These are phyloP conservation scores for Drosophila prostipennis DNA, from an alignment of 2,888 invertebrate genomes.

Conservation along the genomic window DNA sequence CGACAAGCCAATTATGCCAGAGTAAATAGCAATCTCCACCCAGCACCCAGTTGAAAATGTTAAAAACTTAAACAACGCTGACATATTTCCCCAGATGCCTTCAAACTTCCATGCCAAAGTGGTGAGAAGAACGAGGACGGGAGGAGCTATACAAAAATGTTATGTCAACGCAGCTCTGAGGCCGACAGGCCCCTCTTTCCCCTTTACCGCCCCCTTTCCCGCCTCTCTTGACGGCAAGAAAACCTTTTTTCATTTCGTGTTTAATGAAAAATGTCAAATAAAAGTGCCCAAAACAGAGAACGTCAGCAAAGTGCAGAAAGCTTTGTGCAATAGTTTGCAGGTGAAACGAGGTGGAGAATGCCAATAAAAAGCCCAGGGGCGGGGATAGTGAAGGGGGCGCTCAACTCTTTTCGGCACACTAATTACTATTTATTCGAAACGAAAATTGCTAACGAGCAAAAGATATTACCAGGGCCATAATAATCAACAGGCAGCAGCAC, in stretches of 20 bases:
- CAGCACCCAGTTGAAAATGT: constrained; percentile 57
- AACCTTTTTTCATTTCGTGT: constrained; percentile 74
- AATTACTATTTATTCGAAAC: constrained; percentile 79
- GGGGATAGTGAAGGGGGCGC: neutral
- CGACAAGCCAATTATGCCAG: constrained; percentile 68
- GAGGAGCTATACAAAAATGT: constrained; percentile 64
- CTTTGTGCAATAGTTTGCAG: constrained; percentile 74
- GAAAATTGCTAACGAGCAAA: constrained; percentile 79
- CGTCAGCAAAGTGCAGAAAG: constrained; percentile 67
- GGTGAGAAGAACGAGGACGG: constrained; percentile 5
- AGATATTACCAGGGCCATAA: constrained; percentile 72
- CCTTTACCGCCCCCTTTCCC: neutral
- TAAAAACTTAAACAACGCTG: constrained; percentile 78
- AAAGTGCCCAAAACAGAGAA: constrained; percentile 74
- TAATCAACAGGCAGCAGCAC: constrained; percentile 55
- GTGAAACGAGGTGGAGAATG: constrained; percentile 18
- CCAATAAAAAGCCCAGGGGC: constrained; percentile 12
- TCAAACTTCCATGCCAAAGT: constrained; percentile 68
- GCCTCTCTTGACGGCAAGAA: constrained; percentile 29
- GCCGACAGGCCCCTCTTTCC: constrained; percentile 5
- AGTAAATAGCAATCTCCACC: constrained; percentile 69
- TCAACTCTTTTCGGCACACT: constrained; percentile 70
- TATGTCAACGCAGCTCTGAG: constrained; percentile 69
- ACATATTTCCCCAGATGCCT: constrained; percentile 77
- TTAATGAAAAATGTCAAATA: constrained; percentile 80